phyloP scores from a whole-genome alignment of 2,113 vertebrate genomes.

The Equus przewalskii region DNA sequence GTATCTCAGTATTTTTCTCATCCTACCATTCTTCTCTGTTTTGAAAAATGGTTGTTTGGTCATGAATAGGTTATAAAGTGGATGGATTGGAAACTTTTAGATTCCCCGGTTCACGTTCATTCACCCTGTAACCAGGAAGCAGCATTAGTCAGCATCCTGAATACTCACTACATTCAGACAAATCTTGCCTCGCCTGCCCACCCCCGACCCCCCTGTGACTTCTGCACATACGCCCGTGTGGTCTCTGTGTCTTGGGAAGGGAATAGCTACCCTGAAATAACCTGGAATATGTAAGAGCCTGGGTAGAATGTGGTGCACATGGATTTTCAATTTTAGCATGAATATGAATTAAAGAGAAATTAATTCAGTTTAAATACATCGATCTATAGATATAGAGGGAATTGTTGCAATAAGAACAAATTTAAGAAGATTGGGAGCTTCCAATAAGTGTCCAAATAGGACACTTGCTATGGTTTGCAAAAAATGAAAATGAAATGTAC shows the following conservation, averaged over 20 bases:
- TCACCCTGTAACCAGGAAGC: not conserved
- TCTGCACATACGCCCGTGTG: not conserved
- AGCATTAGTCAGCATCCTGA: not conserved
- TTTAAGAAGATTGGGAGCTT: not conserved
- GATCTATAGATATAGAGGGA: not conserved
- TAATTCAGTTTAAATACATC: not conserved
- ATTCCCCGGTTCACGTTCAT: not conserved
- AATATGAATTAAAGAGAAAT: conserved; percentile 5
- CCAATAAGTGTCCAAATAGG: not conserved
- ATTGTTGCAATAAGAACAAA: not conserved
- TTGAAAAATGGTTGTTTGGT: not conserved
- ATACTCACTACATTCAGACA: not conserved
- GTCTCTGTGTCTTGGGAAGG: not conserved
- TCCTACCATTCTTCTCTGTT: not conserved
- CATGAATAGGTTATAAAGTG: not conserved
- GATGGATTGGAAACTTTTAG: not conserved
- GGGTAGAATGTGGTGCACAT: not conserved
- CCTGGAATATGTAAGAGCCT: not conserved
- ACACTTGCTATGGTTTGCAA: not conserved
- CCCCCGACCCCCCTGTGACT: accelerated
- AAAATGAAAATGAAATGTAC: not conserved
- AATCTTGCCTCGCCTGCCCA: no score
- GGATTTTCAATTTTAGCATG: not conserved
- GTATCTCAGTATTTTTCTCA: not conserved
- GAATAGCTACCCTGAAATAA: not conserved